Percentiles rank a stretch among this genome's conserved stretches.
Evolutionary conservation across 2,113 vertebrate species (phyloP).

Genomic region (Puntigrus tetrazona): DNA sequence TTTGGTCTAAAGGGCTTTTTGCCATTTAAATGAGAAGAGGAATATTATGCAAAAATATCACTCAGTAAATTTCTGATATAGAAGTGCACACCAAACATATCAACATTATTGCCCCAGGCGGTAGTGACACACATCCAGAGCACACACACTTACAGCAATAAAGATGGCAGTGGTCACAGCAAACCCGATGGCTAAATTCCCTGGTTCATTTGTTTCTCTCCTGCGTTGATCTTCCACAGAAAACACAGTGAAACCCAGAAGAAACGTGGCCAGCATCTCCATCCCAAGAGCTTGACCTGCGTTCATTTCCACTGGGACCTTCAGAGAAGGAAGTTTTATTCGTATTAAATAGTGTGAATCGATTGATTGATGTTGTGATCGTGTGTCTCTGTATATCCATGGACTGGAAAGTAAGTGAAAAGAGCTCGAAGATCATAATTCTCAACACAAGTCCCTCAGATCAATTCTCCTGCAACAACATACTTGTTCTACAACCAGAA

Average conservation of each 20-base stretch:
- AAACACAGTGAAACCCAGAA: conserved; percentile 80
- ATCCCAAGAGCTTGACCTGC: conserved; percentile 77
- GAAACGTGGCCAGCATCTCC: conserved; percentile 82
- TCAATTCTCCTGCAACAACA: too few species aligned
- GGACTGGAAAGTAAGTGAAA: neutral
- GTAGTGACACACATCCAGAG: neutral
- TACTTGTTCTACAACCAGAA: too few species aligned
- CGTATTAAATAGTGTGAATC: too few species aligned
- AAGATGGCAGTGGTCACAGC: conserved; percentile 76
- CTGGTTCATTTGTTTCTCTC: conserved; percentile 65
- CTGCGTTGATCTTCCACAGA: conserved; percentile 71
- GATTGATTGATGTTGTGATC: neutral
- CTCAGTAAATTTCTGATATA: neutral
- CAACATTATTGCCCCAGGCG: too few species aligned
- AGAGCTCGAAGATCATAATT: neutral
- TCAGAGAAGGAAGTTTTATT: neutral
- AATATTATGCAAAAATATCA: neutral
- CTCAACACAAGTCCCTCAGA: neutral
- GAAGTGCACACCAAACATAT: neutral
- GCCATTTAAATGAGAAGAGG: too few species aligned
- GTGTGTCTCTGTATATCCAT: neutral
- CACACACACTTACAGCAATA: conserved; percentile 68
- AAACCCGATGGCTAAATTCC: conserved; percentile 77
- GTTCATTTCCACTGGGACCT: conserved; percentile 75
- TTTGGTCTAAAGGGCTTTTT: too few species aligned